Percentiles rank a stretch among this genome's conserved stretches.
These are phyloP conservation scores for Diaphora mendica DNA, from an alignment of 2,888 invertebrate genomes.

Conservation along the genomic window DNA sequence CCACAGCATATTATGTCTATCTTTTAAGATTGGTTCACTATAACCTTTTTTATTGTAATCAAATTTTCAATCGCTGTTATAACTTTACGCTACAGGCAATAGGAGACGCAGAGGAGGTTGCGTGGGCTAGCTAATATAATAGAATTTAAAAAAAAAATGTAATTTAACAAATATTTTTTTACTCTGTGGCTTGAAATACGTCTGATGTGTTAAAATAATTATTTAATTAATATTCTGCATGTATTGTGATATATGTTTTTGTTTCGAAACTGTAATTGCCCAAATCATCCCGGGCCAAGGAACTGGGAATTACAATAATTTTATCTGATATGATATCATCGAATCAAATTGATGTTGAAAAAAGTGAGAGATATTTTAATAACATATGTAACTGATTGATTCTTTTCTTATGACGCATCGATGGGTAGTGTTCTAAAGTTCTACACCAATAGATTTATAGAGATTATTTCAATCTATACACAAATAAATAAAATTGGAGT, in stretches of 20 bases:
- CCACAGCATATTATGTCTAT: too few species aligned
- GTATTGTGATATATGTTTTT: conserved; percentile 37
- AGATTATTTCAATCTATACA: neutral
- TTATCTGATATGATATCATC: conserved; percentile 51
- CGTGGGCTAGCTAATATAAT: too few species aligned
- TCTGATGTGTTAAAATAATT: conserved; percentile 18
- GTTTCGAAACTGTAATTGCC: conserved; percentile 47
- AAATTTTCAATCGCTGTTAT: too few species aligned
- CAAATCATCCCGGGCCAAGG: conserved; percentile 54
- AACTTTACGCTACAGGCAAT: too few species aligned
- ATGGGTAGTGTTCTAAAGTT: conserved; percentile 10
- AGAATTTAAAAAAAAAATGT: too few species aligned
- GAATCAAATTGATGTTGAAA: conserved; percentile 43
- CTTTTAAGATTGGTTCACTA: too few species aligned
- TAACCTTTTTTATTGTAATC: too few species aligned
- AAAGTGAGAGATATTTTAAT: conserved; percentile 54
- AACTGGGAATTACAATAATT: conserved; percentile 56
- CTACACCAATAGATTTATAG: neutral
- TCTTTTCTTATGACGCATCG: conserved; percentile 46
- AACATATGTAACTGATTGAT: conserved; percentile 49
- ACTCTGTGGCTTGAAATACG: neutral
- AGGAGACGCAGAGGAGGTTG: too few species aligned
- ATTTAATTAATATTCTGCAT: conserved; percentile 29
- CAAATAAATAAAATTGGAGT: too few species aligned
- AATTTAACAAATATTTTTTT: neutral